These are phyloP conservation scores for Serinus canaria DNA, from an alignment of 2,113 vertebrate species.

Conservation along the genomic window DNA sequence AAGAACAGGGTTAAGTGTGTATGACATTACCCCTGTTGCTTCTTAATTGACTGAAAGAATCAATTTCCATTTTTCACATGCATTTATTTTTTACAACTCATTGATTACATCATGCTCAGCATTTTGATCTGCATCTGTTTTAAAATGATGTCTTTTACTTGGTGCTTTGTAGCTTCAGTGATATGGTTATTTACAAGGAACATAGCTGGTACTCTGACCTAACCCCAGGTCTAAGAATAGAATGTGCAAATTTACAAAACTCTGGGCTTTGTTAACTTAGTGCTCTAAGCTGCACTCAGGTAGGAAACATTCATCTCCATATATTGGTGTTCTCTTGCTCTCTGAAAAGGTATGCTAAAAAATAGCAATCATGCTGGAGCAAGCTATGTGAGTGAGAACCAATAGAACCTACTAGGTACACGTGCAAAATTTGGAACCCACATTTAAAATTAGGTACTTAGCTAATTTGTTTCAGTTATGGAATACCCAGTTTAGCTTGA, in stretches of 20 bases:
- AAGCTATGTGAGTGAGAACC: not conserved
- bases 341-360: not conserved
- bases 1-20: not conserved
- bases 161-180: not conserved
- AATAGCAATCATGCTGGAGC: not conserved
- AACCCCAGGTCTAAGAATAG: not conserved
- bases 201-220: not conserved
- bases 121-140: not conserved
- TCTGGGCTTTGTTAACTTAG: not conserved
- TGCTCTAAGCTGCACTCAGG: not conserved
- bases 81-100: not conserved
- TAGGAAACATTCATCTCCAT: not conserved
- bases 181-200: not conserved
- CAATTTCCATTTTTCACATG: slow-evolving; percentile 6
- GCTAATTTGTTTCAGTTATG: not conserved
- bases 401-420: not conserved
- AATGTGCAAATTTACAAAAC: not conserved
- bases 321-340: not conserved
- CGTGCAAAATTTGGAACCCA: not conserved
- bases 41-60: slow-evolving; percentile 7
- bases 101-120: not conserved
- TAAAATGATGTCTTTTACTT: not conserved
- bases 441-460: not conserved
- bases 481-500: not conserved
- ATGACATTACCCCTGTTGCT: not conserved